These are phyloP conservation scores for Gephyroberyx darwinii DNA, from an alignment of 2,797 vertebrate genomes.

Conservation along the genomic window DNA sequence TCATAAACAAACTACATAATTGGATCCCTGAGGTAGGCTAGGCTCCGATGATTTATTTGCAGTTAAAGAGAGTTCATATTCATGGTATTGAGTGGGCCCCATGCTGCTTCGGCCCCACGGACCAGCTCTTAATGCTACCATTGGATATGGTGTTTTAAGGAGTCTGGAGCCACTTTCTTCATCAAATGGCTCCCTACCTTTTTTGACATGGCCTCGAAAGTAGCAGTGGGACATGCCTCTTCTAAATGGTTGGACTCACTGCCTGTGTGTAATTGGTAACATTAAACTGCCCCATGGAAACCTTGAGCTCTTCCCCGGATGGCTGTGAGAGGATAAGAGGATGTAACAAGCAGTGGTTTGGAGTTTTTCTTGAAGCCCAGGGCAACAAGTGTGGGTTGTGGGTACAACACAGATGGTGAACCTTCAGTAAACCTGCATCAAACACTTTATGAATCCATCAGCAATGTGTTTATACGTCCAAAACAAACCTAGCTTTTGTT, in stretches of 20 bases:
- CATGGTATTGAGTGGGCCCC: slow-evolving; percentile 49
- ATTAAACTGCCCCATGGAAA: slow-evolving; percentile 61
- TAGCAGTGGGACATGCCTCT: slow-evolving; percentile 34
- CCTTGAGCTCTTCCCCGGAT: slow-evolving; percentile 55
- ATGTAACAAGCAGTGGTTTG: slow-evolving; percentile 59
- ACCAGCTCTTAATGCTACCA: slow-evolving; percentile 49
- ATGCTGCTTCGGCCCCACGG: slow-evolving; percentile 51
- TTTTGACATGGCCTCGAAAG: slow-evolving; percentile 45
- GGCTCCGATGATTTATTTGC: slow-evolving; percentile 75
- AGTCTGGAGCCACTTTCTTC: slow-evolving; percentile 58
- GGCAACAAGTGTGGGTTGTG: slow-evolving; percentile 55
- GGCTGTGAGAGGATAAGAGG: slow-evolving; percentile 59
- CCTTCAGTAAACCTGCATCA: slow-evolving; percentile 60
- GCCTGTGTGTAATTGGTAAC: slow-evolving; percentile 63
- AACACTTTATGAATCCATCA: slow-evolving; percentile 75
- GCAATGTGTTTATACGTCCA: slow-evolving; percentile 60
- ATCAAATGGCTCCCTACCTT: slow-evolving; percentile 41
- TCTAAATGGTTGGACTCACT: slow-evolving; percentile 56
- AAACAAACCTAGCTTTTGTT: slow-evolving; percentile 70
- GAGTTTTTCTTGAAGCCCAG: slow-evolving; percentile 59
- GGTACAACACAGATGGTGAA: slow-evolving; percentile 67
- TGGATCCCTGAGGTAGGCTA: slow-evolving; percentile 72
- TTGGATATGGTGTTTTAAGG: slow-evolving; percentile 61
- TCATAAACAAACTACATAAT: slow-evolving; percentile 77
- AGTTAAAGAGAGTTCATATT: slow-evolving; percentile 68